phyloP scores from a whole-genome alignment of 2,797 vertebrate species.

The Lutra lutra region DNA sequence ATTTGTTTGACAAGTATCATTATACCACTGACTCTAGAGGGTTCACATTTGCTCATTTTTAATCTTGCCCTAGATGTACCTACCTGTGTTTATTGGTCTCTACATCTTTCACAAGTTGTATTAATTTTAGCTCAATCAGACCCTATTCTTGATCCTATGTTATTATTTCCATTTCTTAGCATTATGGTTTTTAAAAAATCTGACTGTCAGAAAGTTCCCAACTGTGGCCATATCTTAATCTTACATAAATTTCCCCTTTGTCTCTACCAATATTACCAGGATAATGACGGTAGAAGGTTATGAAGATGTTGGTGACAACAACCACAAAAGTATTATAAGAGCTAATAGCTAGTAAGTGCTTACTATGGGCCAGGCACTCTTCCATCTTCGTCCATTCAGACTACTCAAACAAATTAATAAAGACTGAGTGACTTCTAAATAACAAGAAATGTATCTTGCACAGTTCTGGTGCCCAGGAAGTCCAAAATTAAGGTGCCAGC shows the following conservation, averaged over 20 bases:
- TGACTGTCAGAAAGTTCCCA: background rate
- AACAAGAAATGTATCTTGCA: background rate
- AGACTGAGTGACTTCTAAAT: background rate
- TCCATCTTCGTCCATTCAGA: background rate
- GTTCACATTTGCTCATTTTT: slow-evolving; percentile 30
- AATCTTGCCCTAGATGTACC: background rate
- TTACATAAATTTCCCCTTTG: background rate
- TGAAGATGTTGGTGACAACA: background rate
- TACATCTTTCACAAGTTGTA: background rate
- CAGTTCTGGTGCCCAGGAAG: background rate
- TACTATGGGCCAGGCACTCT: background rate
- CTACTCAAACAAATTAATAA: background rate
- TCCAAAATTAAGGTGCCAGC: background rate
- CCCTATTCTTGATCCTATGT: background rate
- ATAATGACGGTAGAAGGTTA: slow-evolving; percentile 4
- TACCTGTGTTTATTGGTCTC: background rate
- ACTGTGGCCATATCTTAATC: background rate
- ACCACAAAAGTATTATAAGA: slow-evolving; percentile 2
- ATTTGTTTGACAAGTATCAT: slow-evolving; percentile 41
- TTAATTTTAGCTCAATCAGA: background rate
- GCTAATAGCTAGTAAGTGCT: background rate
- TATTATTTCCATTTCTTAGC: slow-evolving; percentile 35
- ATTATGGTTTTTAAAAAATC: background rate
- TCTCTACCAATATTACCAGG: background rate
- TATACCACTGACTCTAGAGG: background rate